Evolutionary conservation across 2,797 vertebrate species (phyloP).

Genomic region (Sciurus carolinensis): DNA sequence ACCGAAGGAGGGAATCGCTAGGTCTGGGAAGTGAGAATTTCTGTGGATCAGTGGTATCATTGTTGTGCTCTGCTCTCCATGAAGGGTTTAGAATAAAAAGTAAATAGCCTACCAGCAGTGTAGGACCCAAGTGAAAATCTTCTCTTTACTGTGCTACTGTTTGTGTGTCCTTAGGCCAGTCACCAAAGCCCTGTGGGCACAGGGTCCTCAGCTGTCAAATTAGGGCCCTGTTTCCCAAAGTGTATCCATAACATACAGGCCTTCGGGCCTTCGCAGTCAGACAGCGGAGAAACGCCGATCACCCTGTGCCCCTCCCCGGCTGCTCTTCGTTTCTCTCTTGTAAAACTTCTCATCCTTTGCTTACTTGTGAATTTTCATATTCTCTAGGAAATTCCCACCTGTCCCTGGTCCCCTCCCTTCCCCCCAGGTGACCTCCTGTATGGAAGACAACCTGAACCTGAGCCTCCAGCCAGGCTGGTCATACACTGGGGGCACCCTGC

Average conservation of each 20-base stretch:
- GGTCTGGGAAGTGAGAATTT: constrained; percentile 17
- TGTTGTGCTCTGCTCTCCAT: not conserved
- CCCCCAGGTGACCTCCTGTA: not conserved
- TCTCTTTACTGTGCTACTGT: not conserved
- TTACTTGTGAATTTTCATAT: not conserved
- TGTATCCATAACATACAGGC: not conserved
- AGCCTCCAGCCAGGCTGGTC: not conserved
- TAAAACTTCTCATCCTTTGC: not conserved
- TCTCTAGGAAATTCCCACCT: not conserved
- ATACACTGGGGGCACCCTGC: not conserved
- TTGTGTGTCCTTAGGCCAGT: not conserved
- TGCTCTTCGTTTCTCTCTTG: not conserved
- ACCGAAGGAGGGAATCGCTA: not conserved
- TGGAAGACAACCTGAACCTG: not conserved
- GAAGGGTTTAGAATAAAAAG: not conserved
- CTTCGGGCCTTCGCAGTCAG: not conserved
- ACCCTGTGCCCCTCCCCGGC: not conserved
- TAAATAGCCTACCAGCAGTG: not conserved
- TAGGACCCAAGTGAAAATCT: not conserved
- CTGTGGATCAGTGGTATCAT: not conserved
- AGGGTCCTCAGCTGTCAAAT: not conserved
- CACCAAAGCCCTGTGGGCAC: not conserved
- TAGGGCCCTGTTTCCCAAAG: not conserved
- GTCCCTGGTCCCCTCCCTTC: not conserved
- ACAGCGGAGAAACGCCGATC: not conserved